These are phyloP conservation scores for Halyomorpha halys DNA, from an alignment of 1,140 invertebrate genomes.

Conservation along the genomic window DNA sequence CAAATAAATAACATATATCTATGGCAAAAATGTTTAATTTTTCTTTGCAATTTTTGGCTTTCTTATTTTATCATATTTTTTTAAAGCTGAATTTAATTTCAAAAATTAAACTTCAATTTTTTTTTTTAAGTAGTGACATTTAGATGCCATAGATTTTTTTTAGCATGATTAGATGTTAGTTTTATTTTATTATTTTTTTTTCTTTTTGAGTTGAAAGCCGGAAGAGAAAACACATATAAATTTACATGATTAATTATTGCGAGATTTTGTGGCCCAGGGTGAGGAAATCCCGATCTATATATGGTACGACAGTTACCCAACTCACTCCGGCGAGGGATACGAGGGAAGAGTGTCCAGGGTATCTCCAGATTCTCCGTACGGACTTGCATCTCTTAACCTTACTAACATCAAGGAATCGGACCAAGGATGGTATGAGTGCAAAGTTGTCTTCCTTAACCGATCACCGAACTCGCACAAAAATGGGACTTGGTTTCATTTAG, in stretches of 20 bases:
- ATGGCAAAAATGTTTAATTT: too few species aligned
- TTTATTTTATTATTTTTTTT: not conserved
- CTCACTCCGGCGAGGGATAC: conserved; percentile 84
- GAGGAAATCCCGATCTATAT: conserved; percentile 91
- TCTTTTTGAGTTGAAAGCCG: not conserved
- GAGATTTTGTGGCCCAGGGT: conserved; percentile 46
- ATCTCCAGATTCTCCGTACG: conserved; percentile 72
- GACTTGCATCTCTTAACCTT: conserved; percentile 84
- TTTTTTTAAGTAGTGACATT: too few species aligned
- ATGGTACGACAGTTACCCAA: conserved; percentile 93
- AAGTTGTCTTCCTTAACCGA: conserved; percentile 89
- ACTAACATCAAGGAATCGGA: conserved; percentile 84
- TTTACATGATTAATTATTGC: conserved; percentile 1
- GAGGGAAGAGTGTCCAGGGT: conserved; percentile 81
- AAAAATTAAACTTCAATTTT: too few species aligned
- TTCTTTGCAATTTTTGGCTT: too few species aligned
- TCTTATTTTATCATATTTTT: too few species aligned
- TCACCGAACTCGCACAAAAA: conserved; percentile 79
- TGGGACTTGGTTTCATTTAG: conserved; percentile 92
- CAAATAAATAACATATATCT: too few species aligned
- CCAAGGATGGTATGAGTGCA: conserved; percentile 96
- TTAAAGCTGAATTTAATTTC: too few species aligned
- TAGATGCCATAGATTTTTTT: too few species aligned
- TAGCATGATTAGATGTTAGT: not conserved
- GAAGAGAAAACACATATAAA: not conserved